Conservation (phyloP, 35 echinoderm and acorn worm genomes). For the Diadema setosum region DNA sequence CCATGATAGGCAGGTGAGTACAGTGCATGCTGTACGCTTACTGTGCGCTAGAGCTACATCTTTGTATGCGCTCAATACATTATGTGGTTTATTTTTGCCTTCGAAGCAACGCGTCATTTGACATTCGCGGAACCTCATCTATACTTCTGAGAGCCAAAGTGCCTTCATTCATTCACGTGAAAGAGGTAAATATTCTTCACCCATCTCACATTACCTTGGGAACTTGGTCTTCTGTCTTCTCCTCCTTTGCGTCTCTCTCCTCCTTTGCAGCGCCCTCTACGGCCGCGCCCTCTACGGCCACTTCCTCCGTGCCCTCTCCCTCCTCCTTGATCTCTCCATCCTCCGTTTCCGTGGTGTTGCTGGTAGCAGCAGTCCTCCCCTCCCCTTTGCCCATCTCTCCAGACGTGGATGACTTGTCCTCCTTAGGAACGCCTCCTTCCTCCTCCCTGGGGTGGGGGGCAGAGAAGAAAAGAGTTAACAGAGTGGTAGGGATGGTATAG, state of each 20-base stretch:
- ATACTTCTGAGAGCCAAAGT: too few relatives aligned
- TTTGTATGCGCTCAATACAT: too few relatives aligned
- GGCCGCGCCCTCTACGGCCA: not conserved
- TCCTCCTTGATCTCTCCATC: conserved; percentile 17
- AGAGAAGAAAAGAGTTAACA: too few relatives aligned
- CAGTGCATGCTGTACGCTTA: too few relatives aligned
- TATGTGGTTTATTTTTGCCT: too few relatives aligned
- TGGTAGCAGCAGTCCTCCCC: not conserved
- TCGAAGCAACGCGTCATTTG: too few relatives aligned
- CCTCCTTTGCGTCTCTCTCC: not conserved
- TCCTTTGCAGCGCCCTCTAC: not conserved
- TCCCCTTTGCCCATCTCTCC: not conserved
- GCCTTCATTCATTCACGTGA: too few relatives aligned
- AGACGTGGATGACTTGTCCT: not conserved
- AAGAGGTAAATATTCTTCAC: not conserved
- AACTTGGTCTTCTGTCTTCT: not conserved
- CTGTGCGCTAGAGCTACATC: too few relatives aligned
- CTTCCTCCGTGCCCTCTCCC: not conserved
- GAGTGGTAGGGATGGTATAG: too few relatives aligned
- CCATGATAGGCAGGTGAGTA: too few relatives aligned
- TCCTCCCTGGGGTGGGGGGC: not conserved
- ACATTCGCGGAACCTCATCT: too few relatives aligned
- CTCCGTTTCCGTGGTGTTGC: not conserved
- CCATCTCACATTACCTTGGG: not conserved
- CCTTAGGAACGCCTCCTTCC: not conserved